Evolutionary conservation across 1,140 invertebrate species (phyloP).

Genomic region (Coboldia fuscipes): DNA sequence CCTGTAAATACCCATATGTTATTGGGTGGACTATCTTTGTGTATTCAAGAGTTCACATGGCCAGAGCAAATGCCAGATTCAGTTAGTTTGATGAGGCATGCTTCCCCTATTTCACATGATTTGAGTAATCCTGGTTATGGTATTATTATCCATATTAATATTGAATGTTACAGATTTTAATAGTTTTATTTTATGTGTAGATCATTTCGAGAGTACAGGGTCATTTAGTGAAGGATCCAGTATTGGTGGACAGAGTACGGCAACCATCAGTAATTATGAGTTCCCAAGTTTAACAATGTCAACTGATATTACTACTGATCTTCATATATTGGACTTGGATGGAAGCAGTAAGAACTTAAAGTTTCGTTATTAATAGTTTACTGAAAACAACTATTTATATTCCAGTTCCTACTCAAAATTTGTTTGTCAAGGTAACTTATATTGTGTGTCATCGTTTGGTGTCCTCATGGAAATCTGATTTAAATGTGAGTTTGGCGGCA

Average conservation of each 20-base stretch:
- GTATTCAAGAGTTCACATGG: constrained; percentile 65
- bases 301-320: constrained; percentile 19
- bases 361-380: neutral
- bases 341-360: neutral
- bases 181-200: too few species aligned
- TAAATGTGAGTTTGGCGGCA: constrained; percentile 86
- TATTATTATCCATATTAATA: constrained; percentile 17
- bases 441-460: constrained; percentile 85
- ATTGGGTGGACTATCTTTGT: constrained; percentile 53
- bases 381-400: neutral
- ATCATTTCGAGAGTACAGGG: constrained; percentile 13
- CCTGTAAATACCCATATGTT: constrained; percentile 78
- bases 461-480: constrained; percentile 86
- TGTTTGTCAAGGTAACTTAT: constrained; percentile 80
- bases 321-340: constrained; percentile 5
- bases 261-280: constrained; percentile 11
- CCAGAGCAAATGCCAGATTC: too few species aligned
- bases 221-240: constrained; percentile 15
- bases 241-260: constrained; percentile 13
- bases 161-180: too few species aligned
- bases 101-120: neutral
- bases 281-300: constrained; percentile 18
- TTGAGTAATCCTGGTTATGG: neutral
- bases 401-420: constrained; percentile 27
- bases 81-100: too few species aligned